Evolutionary conservation across 2,797 vertebrate species (phyloP), one percentile per base, ranked within the genome.

Genomic region (Enteromius thamalakanensis): DNA sequence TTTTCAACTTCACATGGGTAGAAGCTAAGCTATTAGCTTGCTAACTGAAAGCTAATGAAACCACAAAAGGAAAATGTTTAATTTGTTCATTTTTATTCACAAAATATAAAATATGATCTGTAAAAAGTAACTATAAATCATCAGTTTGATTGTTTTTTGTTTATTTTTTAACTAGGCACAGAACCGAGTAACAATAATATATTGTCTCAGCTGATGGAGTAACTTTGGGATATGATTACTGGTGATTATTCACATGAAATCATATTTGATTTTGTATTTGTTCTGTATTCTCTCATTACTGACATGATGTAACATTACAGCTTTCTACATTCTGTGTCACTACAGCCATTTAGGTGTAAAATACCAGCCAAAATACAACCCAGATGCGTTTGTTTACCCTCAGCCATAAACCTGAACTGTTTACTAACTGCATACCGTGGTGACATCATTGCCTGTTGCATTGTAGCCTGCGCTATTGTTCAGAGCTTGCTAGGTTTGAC

Each of bases 391-490:
- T 87, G 84, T 80, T 79, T 87, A 80, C 75, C 40, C 76, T 60
- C n/a, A 9, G 83, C 55, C 5, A 37, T 81, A 86, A 87, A 82
- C 42, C 67, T 40, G 68, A 78, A 78, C 71, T 85, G 67, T 86
- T 85, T 86, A 84, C 81, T 74, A 74, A 80, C 79, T 80, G 62
- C 81, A 82, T 84, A 85, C 71, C 79, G 2, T 69, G 53, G 53
- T 87, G 81, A 81, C 81, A 85, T 84, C 85, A 86, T 65, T 15
- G 76, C 40, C 58, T 83, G 62, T 67, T 81, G 68, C 53, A 81
- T 82, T 88, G 87, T 87, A 79, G 69, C 78, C 64, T 67, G 19
- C 37, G 19, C 72, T 81, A 79, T 83, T 85, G 82, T 84, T 86
- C 2, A 29, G 55, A 19, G 64, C 26, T 45, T 78, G 32, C 17